phyloP scores from a whole-genome alignment of 2,113 vertebrate genomes.

The Pongo pygmaeus region DNA sequence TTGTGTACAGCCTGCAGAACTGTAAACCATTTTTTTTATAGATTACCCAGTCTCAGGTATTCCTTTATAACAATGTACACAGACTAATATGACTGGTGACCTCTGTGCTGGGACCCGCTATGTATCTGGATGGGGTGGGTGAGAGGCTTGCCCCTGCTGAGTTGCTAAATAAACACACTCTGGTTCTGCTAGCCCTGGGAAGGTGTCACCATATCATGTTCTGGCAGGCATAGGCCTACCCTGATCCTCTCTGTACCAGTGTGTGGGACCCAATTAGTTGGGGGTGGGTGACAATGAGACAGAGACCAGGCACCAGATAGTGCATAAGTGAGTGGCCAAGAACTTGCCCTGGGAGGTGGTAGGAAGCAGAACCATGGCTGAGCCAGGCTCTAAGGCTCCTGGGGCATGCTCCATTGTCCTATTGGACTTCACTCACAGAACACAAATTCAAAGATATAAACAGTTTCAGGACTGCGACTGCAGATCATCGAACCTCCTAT shows the following conservation, averaged over 20 bases:
- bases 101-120: not conserved
- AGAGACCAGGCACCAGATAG: not conserved
- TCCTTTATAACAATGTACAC: no score
- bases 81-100: not conserved
- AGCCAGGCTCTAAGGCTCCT: not conserved
- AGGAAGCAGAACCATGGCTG: not conserved
- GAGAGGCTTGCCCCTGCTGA: not conserved
- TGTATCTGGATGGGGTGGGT: no score
- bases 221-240: not conserved
- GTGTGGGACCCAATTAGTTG: rapidly evolving
- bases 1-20: no score
- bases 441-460: not conserved
- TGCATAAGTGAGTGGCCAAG: not conserved
- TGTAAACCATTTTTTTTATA: no score
- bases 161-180: not conserved
- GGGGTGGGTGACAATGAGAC: not conserved
- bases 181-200: not conserved
- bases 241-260: not conserved
- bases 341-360: not conserved
- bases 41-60: no score
- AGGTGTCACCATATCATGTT: no score
- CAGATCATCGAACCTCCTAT: not conserved
- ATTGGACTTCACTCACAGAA: not conserved
- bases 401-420: not conserved
- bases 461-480: not conserved